Base-by-base conservation (phyloP, 2,113 vertebrate genomes). In the Colius striatus region DNA sequence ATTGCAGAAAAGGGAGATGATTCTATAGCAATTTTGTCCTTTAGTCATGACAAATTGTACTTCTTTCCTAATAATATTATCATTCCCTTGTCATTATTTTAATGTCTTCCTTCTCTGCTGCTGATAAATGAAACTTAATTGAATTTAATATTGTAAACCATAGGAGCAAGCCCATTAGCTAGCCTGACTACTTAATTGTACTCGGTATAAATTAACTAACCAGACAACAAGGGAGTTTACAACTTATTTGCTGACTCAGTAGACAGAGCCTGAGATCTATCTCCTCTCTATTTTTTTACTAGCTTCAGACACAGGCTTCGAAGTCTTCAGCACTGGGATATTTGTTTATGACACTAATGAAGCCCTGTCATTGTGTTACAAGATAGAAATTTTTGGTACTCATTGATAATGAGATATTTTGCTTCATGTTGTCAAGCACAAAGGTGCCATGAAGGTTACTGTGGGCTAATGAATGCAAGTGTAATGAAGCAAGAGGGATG, bases 61-160 rank as follows among this genome's bases (percentile, higher is more conserved):
- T 83, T 70, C 66, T 76, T 94, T 76, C n/a, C 67, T 55, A 58
- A 72, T 43, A 61, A 70, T 36, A 73, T 61, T 79, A 16, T 73
- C 27, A 51, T 90, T 93, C 79, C 63, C 58, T 58, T 62, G 62
- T 80, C 47, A n/a, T 93, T 70, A 62, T 66, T 94, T 90, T 79
- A 54, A 9, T 20, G 74, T 43, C 67, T 66, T 80, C 75, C 61
- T 83, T 65, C 78, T 73, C n/a, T 23, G 26, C 60, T 54, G 75
- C 47, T 90, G 85, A 76, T 62, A 88, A 79, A 90, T 32, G 27
- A 66, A 77, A 29, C 17, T 41, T 88, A 92, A 94, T 93, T 91
- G 92, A 77, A 87, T 79, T 45, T 85, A 73, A 85, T 74, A 14
- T 41, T 70, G 62, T 8, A 62, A 88, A 38, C 17, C 6, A 3